Conservation (phyloP, 1,140 invertebrate genomes). For the Aleiodes sp. region DNA sequence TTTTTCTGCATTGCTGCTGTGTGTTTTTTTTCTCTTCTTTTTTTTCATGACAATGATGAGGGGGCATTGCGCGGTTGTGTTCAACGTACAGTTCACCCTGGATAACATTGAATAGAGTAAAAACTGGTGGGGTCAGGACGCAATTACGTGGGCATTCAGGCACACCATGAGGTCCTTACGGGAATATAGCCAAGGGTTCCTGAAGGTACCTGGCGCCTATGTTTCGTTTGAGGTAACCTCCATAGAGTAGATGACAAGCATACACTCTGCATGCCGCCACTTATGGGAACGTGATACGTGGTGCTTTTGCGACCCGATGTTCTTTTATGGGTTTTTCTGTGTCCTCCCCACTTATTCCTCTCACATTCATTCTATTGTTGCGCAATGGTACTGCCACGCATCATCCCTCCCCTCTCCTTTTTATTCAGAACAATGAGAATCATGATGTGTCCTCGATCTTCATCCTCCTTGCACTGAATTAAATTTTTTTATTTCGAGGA, state of each 20-base stretch:
- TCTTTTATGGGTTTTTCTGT: conserved; percentile 34
- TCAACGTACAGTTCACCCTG: conserved; percentile 14
- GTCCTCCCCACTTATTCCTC: conserved; percentile 12
- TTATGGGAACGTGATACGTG: conserved; percentile 57
- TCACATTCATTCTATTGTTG: conserved; percentile 55
- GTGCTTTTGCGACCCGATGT: conserved; percentile 50
- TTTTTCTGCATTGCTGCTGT: not conserved
- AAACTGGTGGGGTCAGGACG: conserved; percentile 22
- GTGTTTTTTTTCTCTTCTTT: not conserved
- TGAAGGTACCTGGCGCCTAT: conserved; percentile 56
- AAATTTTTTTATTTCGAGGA: not conserved
- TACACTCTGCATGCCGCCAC: conserved; percentile 41
- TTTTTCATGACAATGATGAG: not conserved
- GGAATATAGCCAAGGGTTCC: conserved; percentile 4
- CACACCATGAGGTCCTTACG: conserved; percentile 31
- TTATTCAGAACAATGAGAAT: not conserved
- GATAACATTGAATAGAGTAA: conserved; percentile 24
- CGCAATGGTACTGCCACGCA: conserved; percentile 44
- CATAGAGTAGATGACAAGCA: conserved; percentile 4
- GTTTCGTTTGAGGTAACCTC: conserved; percentile 14
- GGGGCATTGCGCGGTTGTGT: not conserved
- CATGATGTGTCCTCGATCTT: not conserved
- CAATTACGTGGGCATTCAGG: conserved; percentile 35
- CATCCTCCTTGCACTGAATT: too few species aligned
- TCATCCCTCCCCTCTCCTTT: not conserved